Base-by-base conservation (phyloP, 1,140 invertebrate species). In the Littorina saxatilis region DNA sequence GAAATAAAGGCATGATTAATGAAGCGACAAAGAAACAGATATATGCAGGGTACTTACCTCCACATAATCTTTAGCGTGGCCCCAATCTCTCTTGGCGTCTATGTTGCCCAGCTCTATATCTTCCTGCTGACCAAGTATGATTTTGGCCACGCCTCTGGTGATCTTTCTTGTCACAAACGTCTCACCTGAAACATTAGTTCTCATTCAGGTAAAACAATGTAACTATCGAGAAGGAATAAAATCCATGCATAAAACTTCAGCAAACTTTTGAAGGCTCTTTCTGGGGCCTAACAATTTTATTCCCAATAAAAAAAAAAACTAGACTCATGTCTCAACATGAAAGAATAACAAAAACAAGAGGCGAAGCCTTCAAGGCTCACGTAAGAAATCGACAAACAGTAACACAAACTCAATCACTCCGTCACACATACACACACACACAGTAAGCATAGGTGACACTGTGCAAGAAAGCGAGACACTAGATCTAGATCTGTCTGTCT, bases 111-210 rank as follows among this genome's bases (percentile, higher is more conserved):
- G 93, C 92, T 99, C 97, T 72, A 99, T 93, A 80, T 93, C 94
- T 83, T 99, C 95, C 90, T 98, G 95, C 81, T 97, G 95, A 11
- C 97, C 97, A 2, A 99, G 93, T 77, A 95, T 94, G 86, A 99
- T 99, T 93, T 99, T 99, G 11, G 99, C 98, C 29, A 99, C 98
- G 47, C 96, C 97, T 61, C 99, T 94, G 0, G 99, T 99, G 82
- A 99, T 99, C 94, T 99, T 99, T 83, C 99, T 94, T 0, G 99
- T 99, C 0, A 99, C 99, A 94, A 99, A 99, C 89, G 97, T 99
- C 93, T 99, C 98, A 85, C 94, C 94, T 94, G 85, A 40, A 88
- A 83, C 80, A 80, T 63, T 70, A 79, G 75, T n/a, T n/a, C n/a
- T n/a, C n/a, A n/a, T n/a, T n/a, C 15, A 23, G 39, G 27, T 11